Base-by-base conservation (phyloP, 1,140 invertebrate species). In the Macrotrachela quadricornifera region DNA sequence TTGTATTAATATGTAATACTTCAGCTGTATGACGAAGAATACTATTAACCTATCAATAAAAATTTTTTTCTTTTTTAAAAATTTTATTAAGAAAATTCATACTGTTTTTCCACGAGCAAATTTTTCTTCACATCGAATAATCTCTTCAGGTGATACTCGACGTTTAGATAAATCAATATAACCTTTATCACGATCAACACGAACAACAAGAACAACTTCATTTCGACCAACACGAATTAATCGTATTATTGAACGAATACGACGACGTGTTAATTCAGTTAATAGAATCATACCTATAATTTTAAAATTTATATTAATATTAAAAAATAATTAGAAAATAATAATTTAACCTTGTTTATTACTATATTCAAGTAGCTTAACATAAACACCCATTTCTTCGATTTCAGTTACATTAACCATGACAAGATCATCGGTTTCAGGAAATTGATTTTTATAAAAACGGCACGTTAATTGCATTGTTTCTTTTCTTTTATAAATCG, bases 321-420 rank as follows among this genome's bases (percentile, higher is more conserved):
- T n/a, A n/a, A n/a, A n/a, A n/a, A n/a, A n/a, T n/a, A n/a, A 49
- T 21, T 4, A 14, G 1, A 54, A 13, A 0, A 88, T 71, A 58
- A 90, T 71, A 55, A 87, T 88, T 84, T 87, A 88, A 60, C 92
- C 92, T 71, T 96, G 92, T 57, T 94, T 96, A 63, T 95, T 91
- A 68, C 97, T 95, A 65, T 97, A 99, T 72, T 97, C 92, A 49
- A 96, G 71, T 46, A 99, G 72, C 68, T 92, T 83, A 4, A 96
- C 94, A 70, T 99, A 99, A 8, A 92, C 92, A 55, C 94, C 94
- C 90, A 99, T 96, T 73, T 97, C 91, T 39, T 90, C 91, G 61
- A 99, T 97, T 58, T 85, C 85, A n/a, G 85, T 76, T 1, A 99
- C 92, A 68, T 92, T 99, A 6, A 96, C 92, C 88, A 97, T 94